These are phyloP conservation scores for Caenorhabditis briggsae DNA, from an alignment of 1,140 invertebrate genomes.

Conservation along the genomic window DNA sequence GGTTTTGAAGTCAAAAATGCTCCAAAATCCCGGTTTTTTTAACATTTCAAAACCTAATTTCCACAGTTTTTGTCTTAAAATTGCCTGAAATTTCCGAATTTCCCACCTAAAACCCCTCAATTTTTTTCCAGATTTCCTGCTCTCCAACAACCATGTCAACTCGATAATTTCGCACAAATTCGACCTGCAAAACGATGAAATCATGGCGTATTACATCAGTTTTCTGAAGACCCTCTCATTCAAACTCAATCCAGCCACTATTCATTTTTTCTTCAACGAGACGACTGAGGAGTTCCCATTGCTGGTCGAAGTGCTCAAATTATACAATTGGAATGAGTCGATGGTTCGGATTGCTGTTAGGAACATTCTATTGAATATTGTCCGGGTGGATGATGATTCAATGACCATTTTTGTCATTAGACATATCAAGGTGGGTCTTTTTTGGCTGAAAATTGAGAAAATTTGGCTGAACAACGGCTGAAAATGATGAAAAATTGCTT, in stretches of 20 bases:
- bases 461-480: not conserved
- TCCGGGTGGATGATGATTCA: slow-evolving; percentile 89
- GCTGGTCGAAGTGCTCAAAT: slow-evolving; percentile 98
- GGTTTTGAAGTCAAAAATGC: too few relatives aligned
- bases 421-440: slow-evolving; percentile 49
- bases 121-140: slow-evolving; percentile 89
- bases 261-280: slow-evolving; percentile 99
- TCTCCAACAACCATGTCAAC: slow-evolving; percentile 99
- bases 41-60: not conserved
- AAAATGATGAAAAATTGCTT: too few relatives aligned
- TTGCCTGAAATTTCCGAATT: slow-evolving; percentile 9
- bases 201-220: slow-evolving; percentile 99
- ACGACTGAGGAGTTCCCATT: slow-evolving; percentile 99
- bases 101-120: not conserved
- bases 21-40: not conserved
- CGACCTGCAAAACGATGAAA: slow-evolving; percentile 99
- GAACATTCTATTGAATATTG: slow-evolving; percentile 96
- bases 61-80: not conserved
- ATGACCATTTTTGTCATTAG: slow-evolving; percentile 92
- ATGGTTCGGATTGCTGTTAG: slow-evolving; percentile 99
- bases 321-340: slow-evolving; percentile 97
- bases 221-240: slow-evolving; percentile 97
- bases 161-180: slow-evolving; percentile 99
- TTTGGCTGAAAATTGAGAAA: not conserved
- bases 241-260: slow-evolving; percentile 97